phyloP scores from a whole-genome alignment of 64 coral and sea anemone species.

The Porites lutea region DNA sequence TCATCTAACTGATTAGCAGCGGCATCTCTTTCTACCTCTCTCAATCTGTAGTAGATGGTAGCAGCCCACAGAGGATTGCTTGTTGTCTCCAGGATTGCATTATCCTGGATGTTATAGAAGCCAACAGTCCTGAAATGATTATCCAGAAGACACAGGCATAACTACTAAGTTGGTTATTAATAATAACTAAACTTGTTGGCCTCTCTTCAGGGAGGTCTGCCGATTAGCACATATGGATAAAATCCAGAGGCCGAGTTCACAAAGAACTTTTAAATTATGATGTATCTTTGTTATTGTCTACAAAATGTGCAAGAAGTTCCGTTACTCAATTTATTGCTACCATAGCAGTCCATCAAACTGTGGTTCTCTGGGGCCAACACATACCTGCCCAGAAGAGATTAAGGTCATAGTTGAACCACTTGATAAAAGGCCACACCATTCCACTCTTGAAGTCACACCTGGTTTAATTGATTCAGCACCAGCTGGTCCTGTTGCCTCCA shows the following conservation, averaged over 20 bases:
- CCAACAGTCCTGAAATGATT: constrained; percentile 44
- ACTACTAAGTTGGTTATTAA: not conserved
- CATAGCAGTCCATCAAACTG: constrained; percentile 5
- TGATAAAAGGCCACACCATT: not conserved
- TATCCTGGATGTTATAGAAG: constrained; percentile 63
- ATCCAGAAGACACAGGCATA: too few relatives aligned
- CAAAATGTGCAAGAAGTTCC: too few relatives aligned
- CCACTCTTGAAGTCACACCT: not conserved
- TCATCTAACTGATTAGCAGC: constrained; percentile 35
- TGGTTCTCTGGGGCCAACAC: constrained; percentile 16
- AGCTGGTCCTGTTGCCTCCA: not conserved
- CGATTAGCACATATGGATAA: too few relatives aligned
- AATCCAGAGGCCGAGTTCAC: too few relatives aligned
- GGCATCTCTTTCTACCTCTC: constrained; percentile 49
- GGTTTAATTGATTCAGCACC: not conserved
- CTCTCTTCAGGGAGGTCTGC: too few relatives aligned
- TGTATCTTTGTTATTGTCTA: too few relatives aligned
- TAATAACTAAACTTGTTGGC: not conserved
- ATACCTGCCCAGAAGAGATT: not conserved
- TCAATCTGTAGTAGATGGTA: constrained; percentile 47
- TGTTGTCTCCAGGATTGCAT: constrained; percentile 57
- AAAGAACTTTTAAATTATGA: too few relatives aligned
- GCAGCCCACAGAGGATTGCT: constrained; percentile 66
- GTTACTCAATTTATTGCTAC: not conserved
- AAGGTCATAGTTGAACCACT: not conserved